phyloP scores from a whole-genome alignment of 2,888 invertebrate genomes.

The Glyphotaelius pellucidus region DNA sequence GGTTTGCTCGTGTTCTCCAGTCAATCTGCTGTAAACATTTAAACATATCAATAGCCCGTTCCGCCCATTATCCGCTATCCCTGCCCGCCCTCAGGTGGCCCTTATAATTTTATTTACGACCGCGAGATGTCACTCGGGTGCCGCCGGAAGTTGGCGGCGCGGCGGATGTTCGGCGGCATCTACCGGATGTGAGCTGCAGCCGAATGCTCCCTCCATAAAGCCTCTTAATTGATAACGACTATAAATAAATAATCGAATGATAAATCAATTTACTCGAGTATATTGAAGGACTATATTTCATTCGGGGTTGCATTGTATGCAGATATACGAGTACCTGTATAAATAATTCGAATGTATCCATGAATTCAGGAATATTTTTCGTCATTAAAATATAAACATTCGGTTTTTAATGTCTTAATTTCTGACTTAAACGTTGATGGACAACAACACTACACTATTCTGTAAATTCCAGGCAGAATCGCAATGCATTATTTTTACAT shows the following conservation, averaged over 20 bases:
- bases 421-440: too few relatives aligned
- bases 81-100: constrained; percentile 59
- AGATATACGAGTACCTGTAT: neutral
- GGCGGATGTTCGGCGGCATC: constrained; percentile 41
- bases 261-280: neutral
- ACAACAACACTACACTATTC: too few relatives aligned
- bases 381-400: too few relatives aligned
- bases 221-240: neutral
- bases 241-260: neutral
- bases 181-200: neutral
- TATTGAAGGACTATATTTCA: neutral
- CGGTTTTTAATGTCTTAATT: too few relatives aligned
- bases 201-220: neutral
- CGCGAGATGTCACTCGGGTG: constrained; percentile 47
- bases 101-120: constrained; percentile 65
- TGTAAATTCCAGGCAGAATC: too few relatives aligned
- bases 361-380: neutral
- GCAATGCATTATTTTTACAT: too few relatives aligned
- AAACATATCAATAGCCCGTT: constrained; percentile 37
- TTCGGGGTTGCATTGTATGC: neutral
- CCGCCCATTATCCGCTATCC: constrained; percentile 22
- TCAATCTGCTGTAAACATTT: neutral
- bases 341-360: neutral
- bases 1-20: neutral
- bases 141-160: constrained; percentile 57